A percentile compares a stretch with the other conserved stretches of the same genome.
Conservation (phyloP, 2,113 vertebrate species). For the Gallinago media region DNA sequence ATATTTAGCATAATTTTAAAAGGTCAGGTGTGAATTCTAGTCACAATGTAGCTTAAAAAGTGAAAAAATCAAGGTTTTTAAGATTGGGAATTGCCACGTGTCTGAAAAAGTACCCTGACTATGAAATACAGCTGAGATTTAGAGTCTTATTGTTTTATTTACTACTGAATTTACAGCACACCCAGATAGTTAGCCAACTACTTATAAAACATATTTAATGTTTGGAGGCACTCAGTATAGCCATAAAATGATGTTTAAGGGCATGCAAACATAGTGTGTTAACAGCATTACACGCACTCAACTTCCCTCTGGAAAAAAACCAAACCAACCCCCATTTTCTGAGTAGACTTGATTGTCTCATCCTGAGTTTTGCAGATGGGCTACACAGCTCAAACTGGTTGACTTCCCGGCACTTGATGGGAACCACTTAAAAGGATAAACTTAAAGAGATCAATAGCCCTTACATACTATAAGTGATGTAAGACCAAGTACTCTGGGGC, state of each 20-base stretch:
- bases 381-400: slow-evolving; percentile 50
- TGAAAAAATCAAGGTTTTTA: slow-evolving; percentile 46
- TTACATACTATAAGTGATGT: slow-evolving; percentile 54
- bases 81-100: slow-evolving; percentile 45
- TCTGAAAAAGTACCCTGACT: slow-evolving; percentile 53
- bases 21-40: slow-evolving; percentile 64
- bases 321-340: slow-evolving; percentile 11
- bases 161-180: slow-evolving; percentile 67
- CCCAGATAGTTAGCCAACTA: slow-evolving; percentile 73
- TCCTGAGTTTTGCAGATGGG: slow-evolving; percentile 61
- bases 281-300: slow-evolving; percentile 48
- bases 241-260: slow-evolving; percentile 75
- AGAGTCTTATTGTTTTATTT: slow-evolving; percentile 73
- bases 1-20: background rate
- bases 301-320: slow-evolving; percentile 40
- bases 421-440: slow-evolving; percentile 71
- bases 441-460: slow-evolving; percentile 70
- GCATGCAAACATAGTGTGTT: slow-evolving; percentile 53
- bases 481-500: slow-evolving; percentile 22
- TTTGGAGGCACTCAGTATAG: slow-evolving; percentile 62
- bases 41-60: slow-evolving; percentile 3
- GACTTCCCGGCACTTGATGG: slow-evolving; percentile 62
- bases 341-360: slow-evolving; percentile 31
- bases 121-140: slow-evolving; percentile 69
- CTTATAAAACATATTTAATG: slow-evolving; percentile 77